Evolutionary conservation across 2,888 invertebrate species (phyloP).

Genomic region (Alloplasta piceator): DNA sequence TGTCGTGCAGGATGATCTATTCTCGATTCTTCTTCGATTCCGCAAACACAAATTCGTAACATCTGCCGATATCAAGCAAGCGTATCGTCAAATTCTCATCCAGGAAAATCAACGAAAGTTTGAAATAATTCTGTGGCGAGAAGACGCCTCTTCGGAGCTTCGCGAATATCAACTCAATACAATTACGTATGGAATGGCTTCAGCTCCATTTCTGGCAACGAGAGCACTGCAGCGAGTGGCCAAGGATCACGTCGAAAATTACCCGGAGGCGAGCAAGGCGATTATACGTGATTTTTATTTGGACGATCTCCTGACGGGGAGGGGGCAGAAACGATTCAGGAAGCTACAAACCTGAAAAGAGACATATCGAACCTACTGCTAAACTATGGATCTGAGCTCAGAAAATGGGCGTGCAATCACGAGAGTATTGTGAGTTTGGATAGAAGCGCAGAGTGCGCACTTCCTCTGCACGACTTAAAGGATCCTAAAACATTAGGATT

Average conservation of each 20-base stretch:
- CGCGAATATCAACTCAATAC: background rate
- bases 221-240: conserved; percentile 11
- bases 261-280: background rate
- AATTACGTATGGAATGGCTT: conserved; percentile 4
- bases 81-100: conserved; percentile 14
- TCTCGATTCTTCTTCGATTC: conserved; percentile 6
- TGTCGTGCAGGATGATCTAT: background rate
- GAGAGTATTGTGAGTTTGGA: background rate
- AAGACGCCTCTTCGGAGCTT: background rate
- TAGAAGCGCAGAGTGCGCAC: too few species aligned
- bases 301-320: conserved; percentile 12
- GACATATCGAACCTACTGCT: background rate
- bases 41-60: conserved; percentile 5
- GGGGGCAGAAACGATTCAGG: background rate
- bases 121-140: conserved; percentile 11
- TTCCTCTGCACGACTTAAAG: too few species aligned
- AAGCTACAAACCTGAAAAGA: background rate
- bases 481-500: background rate
- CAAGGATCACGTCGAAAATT: background rate
- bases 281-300: conserved; percentile 8
- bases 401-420: conserved; percentile 29
- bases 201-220: conserved; percentile 2
- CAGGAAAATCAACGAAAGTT: background rate
- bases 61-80: conserved; percentile 13
- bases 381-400: conserved; percentile 16